These are phyloP conservation scores for Podilymbus podiceps DNA, from an alignment of 2,113 vertebrate genomes.

Conservation along the genomic window DNA sequence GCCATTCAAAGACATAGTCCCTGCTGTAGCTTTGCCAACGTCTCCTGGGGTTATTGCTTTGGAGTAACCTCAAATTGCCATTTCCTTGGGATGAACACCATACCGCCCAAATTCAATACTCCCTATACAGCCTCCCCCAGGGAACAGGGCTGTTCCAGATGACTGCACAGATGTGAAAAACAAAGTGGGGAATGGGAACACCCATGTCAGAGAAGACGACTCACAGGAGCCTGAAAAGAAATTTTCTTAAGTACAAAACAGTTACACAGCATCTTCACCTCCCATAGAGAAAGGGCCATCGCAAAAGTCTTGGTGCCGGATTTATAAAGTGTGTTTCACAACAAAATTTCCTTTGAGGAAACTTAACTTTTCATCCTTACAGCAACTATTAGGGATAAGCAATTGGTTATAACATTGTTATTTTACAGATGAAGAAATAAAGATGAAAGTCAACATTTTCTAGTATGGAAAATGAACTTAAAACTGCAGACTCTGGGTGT, in stretches of 20 bases:
- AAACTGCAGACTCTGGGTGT: not conserved
- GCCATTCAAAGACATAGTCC: not conserved
- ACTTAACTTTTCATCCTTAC: not conserved
- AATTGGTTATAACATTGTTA: not conserved
- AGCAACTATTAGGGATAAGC: not conserved
- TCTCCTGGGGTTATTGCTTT: not conserved
- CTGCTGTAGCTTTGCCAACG: not conserved
- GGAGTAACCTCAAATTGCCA: not conserved
- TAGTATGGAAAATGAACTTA: not conserved
- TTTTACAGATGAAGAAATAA: not conserved
- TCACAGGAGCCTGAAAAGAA: not conserved
- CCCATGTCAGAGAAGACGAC: not conserved
- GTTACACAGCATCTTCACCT: not conserved
- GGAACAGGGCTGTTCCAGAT: slow-evolving; percentile 7
- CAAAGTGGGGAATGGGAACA: slow-evolving; percentile 20
- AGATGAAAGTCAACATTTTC: not conserved
- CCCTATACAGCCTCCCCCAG: not conserved
- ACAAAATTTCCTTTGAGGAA: not conserved
- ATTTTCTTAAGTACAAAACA: not conserved
- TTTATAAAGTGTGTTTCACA: not conserved
- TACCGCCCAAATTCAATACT: not conserved
- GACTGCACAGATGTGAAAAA: not conserved
- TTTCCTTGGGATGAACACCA: not conserved
- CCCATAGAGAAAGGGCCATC: not conserved
- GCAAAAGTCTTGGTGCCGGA: not conserved